Evolutionary conservation across 2,888 invertebrate genomes (phyloP), one percentile per base, ranked within the genome.

Genomic region (Agapostemon virescens): DNA sequence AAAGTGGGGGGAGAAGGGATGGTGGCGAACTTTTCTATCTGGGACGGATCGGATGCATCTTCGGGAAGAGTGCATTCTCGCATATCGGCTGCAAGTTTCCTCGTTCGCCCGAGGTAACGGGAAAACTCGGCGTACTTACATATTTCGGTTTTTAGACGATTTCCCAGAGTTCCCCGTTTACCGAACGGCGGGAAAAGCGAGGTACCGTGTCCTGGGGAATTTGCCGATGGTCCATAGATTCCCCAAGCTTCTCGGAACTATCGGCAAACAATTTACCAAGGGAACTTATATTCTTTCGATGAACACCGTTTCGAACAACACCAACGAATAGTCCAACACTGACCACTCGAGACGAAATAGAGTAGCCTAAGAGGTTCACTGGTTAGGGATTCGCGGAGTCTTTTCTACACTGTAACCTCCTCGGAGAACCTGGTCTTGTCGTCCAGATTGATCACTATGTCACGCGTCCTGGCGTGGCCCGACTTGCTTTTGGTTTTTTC

Each of bases 401-500:
- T 49, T 15, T 13, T 64, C 89, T 94, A 96, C 88, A 97, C 97
- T 69, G 96, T 96, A 84, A 97, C 96, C 92, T 97, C 97, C 92
- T 97, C 96, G 64, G 96, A 96, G 92, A 96, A 96, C 88, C 96
- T 94, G 92, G 95, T 96, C 90, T 96, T 96, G 93, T 96, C 96
- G 90, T 96, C 96, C 88, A 96, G 93, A 92, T 96, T 96, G 85
- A 97, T 96, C 87, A 96, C 95, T 89, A 96, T 96, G n/a, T 96
- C 95, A 89, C 96, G 96, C 82, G 96, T 96, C 89, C 95, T 94
- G 20, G 96, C 95, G 88, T 96, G 96, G 0, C 96, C 96, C 13
- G 96, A 95, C 90, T 91, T 92, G 72, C 87, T 88, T 76, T 82
- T 86, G 69, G 49, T 87, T 84, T 74, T 89, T 52, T 86, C 72